These are phyloP conservation scores for Phrynocephalus forsythii DNA, from an alignment of 2,797 vertebrate species.

Conservation along the genomic window DNA sequence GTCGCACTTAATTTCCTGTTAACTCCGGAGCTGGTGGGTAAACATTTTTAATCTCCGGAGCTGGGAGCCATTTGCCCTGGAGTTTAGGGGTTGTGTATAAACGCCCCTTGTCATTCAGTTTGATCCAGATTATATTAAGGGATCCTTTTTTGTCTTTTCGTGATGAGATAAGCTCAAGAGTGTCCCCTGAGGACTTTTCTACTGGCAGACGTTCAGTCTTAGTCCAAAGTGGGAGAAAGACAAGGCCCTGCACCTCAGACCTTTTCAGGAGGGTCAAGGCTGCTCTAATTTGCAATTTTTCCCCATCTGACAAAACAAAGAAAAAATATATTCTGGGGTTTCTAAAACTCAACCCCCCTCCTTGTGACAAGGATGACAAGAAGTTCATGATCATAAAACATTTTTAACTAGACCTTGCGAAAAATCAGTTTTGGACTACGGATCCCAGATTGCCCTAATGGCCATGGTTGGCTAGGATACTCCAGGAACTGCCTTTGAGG, in stretches of 20 bases:
- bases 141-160: not conserved
- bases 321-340: not conserved
- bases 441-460: too few relatives aligned
- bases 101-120: not conserved
- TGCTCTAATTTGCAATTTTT: not conserved
- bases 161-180: not conserved
- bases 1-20: too few relatives aligned
- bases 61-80: too few relatives aligned
- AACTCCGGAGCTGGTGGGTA: too few relatives aligned
- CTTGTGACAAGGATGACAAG: not conserved
- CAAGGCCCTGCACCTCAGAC: not conserved
- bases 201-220: not conserved
- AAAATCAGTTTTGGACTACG: too few relatives aligned
- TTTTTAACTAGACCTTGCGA: too few relatives aligned
- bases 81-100: too few relatives aligned
- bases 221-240: not conserved
- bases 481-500: too few relatives aligned
- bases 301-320: not conserved
- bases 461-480: too few relatives aligned
- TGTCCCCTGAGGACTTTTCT: not conserved
- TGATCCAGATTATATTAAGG: slow-evolving; percentile 19
- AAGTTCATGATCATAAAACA: not conserved
- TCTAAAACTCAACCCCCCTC: too few relatives aligned
- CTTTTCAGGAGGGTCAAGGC: not conserved
- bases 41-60: too few relatives aligned